These are phyloP conservation scores for Nephrocerus scutellatus DNA, from an alignment of 2,888 invertebrate genomes.

Conservation along the genomic window DNA sequence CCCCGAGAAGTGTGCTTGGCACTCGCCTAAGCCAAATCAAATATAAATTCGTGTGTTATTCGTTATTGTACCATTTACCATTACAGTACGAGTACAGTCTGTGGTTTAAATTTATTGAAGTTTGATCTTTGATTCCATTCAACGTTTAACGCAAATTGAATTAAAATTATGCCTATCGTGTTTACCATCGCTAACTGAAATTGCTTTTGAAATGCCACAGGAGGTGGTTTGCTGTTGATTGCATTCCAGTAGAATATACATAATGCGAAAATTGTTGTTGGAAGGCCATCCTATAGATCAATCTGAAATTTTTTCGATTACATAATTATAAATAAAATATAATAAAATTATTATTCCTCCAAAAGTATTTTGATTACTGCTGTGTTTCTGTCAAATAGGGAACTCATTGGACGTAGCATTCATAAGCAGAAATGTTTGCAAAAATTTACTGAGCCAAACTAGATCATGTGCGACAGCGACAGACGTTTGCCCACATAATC, in stretches of 20 bases:
- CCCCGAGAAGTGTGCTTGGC: too few species aligned
- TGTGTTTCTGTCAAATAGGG: conserved; percentile 41
- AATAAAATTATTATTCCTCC: conserved; percentile 31
- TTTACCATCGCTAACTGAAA: too few species aligned
- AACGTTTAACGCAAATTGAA: too few species aligned
- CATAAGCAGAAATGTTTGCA: conserved; percentile 44
- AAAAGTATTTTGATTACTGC: conserved; percentile 37
- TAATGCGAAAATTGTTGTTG: conserved; percentile 41
- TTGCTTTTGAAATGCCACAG: too few species aligned
- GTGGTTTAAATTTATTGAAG: too few species aligned
- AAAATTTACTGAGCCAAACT: conserved; percentile 44
- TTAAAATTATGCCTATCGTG: too few species aligned
- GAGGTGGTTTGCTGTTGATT: too few species aligned
- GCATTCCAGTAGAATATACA: conserved; percentile 47
- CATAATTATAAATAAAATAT: neutral
- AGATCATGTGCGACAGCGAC: conserved; percentile 46
- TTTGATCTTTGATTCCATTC: too few species aligned
- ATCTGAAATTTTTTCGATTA: conserved; percentile 26
- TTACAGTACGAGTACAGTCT: too few species aligned
- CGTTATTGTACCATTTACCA: too few species aligned
- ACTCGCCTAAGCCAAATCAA: too few species aligned
- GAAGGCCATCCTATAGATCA: conserved; percentile 40
- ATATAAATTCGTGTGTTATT: too few species aligned
- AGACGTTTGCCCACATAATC: conserved; percentile 40
- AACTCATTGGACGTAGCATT: conserved; percentile 43